These are phyloP conservation scores for Synanceia verrucosa DNA, from an alignment of 2,797 vertebrate species.

Conservation along the genomic window DNA sequence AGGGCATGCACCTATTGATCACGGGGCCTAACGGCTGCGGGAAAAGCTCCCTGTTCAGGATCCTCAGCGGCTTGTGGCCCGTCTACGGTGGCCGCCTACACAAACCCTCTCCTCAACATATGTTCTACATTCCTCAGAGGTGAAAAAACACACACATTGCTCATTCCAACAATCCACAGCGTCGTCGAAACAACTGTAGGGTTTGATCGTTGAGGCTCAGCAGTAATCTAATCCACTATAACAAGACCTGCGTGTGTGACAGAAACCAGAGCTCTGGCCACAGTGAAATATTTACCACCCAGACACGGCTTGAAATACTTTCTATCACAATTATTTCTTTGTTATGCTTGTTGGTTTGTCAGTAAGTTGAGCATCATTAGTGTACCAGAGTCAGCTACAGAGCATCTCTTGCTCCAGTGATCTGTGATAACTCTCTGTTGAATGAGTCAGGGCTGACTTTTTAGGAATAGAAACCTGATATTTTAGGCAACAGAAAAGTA, in stretches of 20 bases:
- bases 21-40: slow-evolving; percentile 96
- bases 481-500: not conserved
- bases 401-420: not conserved
- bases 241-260: slow-evolving; percentile 48
- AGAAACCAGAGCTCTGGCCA: slow-evolving; percentile 66
- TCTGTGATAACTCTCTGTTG: not conserved
- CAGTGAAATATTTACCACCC: slow-evolving; percentile 77
- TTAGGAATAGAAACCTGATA: not conserved
- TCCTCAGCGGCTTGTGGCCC: slow-evolving; percentile 94
- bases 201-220: slow-evolving; percentile 13
- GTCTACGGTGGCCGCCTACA: slow-evolving; percentile 92
- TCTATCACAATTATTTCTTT: not conserved
- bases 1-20: slow-evolving; percentile 94
- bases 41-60: slow-evolving; percentile 95
- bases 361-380: not conserved
- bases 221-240: slow-evolving; percentile 60
- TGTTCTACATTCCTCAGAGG: slow-evolving; percentile 99
- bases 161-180: not conserved
- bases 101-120: slow-evolving; percentile 92
- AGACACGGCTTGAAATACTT: not conserved
- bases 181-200: not conserved
- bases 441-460: not conserved
- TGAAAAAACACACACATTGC: slow-evolving; percentile 43
- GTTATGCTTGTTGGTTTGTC: not conserved
- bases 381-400: not conserved